A percentile compares a stretch with the other conserved stretches of the same genome.
phyloP scores from a whole-genome alignment of 2,113 vertebrate genomes.

The Pseudopodoces humilis region DNA sequence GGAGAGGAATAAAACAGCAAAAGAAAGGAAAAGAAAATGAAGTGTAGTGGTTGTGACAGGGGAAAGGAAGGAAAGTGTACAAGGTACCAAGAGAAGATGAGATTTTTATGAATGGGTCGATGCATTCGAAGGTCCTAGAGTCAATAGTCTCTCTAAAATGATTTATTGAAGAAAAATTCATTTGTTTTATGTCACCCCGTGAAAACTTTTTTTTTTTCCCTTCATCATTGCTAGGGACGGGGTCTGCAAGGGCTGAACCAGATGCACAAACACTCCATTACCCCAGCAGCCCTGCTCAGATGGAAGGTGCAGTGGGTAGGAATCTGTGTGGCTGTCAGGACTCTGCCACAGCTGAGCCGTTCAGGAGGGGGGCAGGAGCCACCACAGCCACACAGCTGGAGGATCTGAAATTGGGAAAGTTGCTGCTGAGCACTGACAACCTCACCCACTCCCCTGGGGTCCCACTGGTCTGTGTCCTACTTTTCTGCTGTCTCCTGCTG shows the following conservation, averaged over 20 bases:
- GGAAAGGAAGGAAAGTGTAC: conserved; percentile 17
- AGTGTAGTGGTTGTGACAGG: conserved; percentile 37
- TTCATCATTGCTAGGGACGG: not conserved
- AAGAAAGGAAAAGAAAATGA: conserved; percentile 66
- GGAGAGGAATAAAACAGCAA: conserved; percentile 21
- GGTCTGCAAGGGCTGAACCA: fast-evolving
- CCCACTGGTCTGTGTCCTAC: not conserved
- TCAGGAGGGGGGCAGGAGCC: not conserved
- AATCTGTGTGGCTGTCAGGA: not conserved
- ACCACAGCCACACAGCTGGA: not conserved
- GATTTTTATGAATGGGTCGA: conserved; percentile 53
- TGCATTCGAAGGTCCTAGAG: conserved; percentile 36
- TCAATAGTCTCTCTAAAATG: conserved; percentile 37
- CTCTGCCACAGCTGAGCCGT: not conserved
- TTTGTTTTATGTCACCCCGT: not conserved
- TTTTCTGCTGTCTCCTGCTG: not conserved
- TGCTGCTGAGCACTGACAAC: not conserved
- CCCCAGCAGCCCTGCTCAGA: not conserved
- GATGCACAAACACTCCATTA: not conserved
- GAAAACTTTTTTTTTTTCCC: not conserved
- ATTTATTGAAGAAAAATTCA: conserved; percentile 54
- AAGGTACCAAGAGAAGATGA: conserved; percentile 26
- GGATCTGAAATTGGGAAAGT: not conserved
- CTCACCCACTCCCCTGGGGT: not conserved
- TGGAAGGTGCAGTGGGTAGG: not conserved